phyloP scores from a whole-genome alignment of 2,797 vertebrate species.

The Parambassis ranga region DNA sequence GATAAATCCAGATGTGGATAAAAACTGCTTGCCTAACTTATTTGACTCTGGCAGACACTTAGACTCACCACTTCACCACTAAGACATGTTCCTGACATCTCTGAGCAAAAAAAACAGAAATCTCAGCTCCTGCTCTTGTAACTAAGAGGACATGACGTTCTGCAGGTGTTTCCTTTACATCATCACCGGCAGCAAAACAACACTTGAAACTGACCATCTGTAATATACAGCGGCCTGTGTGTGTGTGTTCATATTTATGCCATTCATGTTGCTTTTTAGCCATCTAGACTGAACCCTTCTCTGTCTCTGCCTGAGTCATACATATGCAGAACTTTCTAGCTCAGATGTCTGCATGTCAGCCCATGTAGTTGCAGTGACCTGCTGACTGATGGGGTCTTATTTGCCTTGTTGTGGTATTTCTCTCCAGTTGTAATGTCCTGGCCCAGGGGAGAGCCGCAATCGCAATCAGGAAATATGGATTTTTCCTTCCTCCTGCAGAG shows the following conservation, averaged over 20 bases:
- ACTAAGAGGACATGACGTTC: slow-evolving; percentile 36
- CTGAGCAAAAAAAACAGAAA: neutral
- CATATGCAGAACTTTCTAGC: slow-evolving; percentile 1
- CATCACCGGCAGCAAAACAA: slow-evolving; percentile 61
- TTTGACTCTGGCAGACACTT: neutral
- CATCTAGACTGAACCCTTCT: neutral
- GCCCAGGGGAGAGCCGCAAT: slow-evolving; percentile 77
- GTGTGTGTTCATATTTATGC: slow-evolving; percentile 20
- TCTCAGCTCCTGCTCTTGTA: neutral
- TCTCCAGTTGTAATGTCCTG: slow-evolving; percentile 73
- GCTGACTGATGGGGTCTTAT: slow-evolving; percentile 44
- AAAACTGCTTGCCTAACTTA: neutral
- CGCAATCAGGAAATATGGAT: slow-evolving; percentile 86
- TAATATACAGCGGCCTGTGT: neutral
- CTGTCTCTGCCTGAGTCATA: neutral
- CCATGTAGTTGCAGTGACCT: slow-evolving; percentile 30
- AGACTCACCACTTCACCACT: neutral
- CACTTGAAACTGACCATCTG: slow-evolving; percentile 65
- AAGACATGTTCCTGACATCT: neutral
- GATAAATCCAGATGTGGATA: neutral
- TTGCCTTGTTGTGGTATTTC: slow-evolving; percentile 66
- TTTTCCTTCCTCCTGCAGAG: slow-evolving; percentile 75
- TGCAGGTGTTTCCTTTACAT: slow-evolving; percentile 77
- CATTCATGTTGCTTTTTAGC: neutral
- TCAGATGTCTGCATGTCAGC: slow-evolving; percentile 2